Percentiles rank a stretch among this genome's conserved stretches.
These are phyloP conservation scores for Ptiloglossa arizonensis DNA, from an alignment of 1,140 invertebrate genomes.

Conservation along the genomic window DNA sequence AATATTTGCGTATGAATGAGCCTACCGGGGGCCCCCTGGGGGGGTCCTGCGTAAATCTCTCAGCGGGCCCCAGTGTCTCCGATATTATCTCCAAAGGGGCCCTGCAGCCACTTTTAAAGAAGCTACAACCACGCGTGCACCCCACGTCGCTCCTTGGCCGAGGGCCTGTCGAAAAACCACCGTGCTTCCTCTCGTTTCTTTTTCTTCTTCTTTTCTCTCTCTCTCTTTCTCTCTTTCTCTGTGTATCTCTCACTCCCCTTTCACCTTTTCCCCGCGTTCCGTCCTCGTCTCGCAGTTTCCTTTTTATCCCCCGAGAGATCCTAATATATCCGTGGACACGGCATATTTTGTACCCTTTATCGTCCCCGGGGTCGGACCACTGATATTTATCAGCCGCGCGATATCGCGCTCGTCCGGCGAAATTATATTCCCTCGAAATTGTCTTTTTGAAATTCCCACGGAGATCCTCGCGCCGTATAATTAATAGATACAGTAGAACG, in stretches of 20 bases:
- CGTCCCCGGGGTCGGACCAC: conserved; percentile 46
- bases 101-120: conserved; percentile 60
- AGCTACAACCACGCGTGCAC: conserved; percentile 56
- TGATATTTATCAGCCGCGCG: conserved; percentile 61
- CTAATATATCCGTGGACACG: conserved; percentile 64
- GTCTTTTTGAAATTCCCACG: conserved; percentile 64
- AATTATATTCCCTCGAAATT: conserved; percentile 51
- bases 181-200: conserved; percentile 25
- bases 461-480: conserved; percentile 40
- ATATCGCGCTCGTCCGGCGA: conserved; percentile 50
- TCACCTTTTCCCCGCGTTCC: conserved; percentile 26
- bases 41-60: conserved; percentile 70
- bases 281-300: conserved; percentile 27
- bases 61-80: conserved; percentile 68
- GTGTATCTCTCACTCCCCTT: conserved; percentile 30
- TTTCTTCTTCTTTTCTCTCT: conserved; percentile 18
- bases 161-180: conserved; percentile 55
- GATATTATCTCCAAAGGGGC: conserved; percentile 67
- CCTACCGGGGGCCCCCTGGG: conserved; percentile 51
- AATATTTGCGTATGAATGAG: conserved; percentile 76
- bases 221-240: conserved; percentile 21
- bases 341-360: conserved; percentile 65
- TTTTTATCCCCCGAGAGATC: conserved; percentile 59
- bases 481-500: conserved; percentile 52
- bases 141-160: conserved; percentile 42